Base-by-base conservation (phyloP, 2,113 vertebrate genomes). In the Datnioides undecimradiatus region DNA sequence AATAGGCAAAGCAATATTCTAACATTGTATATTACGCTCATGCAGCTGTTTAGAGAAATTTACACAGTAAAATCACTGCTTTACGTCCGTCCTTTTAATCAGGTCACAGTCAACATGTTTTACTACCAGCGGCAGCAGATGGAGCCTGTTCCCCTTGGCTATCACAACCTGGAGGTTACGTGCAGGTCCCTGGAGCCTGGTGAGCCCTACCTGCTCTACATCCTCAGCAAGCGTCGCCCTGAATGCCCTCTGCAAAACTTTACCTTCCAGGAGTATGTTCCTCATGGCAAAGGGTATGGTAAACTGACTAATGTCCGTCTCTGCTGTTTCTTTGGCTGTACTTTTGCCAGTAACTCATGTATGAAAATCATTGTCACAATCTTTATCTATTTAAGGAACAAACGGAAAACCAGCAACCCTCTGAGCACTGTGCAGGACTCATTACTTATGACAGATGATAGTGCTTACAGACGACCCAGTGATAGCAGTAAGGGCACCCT, bases 21-120 rank as follows among this genome's bases (percentile, higher is more conserved):
- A n/a, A n/a, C n/a, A n/a, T n/a, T n/a, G n/a, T n/a, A n/a, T n/a
- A n/a, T n/a, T n/a, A n/a, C n/a, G n/a, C n/a, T n/a, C n/a, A n/a
- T n/a, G 23, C 21, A 25, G 29, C 48, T 25, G 3, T 63, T 52
- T 51, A 7, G 57, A 43, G 14, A 38, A 27, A 45, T 33, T 31
- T 23, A 2, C 27, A 17, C 27, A 10, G 8, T 46, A n/a, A 13
- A 33, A 21, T 16, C 5, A 17, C 7, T 57, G 10, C 41, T n/a
- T 31, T 59, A 43, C n/a, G 14, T 77, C 46, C 21, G 13, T 13
- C 60, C 55, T 58, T 36, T 57, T 13, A 27, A 12, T 6, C 84
- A 99, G 97, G 96, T 93, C 70, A 97, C 97, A 0, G 89, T 98
- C 76, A 96, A 97, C 92, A 96, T 99, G 93, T 96, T 99, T 65